These are phyloP conservation scores for Hydrophis major DNA, from an alignment of 2,797 vertebrate genomes.

Conservation along the genomic window DNA sequence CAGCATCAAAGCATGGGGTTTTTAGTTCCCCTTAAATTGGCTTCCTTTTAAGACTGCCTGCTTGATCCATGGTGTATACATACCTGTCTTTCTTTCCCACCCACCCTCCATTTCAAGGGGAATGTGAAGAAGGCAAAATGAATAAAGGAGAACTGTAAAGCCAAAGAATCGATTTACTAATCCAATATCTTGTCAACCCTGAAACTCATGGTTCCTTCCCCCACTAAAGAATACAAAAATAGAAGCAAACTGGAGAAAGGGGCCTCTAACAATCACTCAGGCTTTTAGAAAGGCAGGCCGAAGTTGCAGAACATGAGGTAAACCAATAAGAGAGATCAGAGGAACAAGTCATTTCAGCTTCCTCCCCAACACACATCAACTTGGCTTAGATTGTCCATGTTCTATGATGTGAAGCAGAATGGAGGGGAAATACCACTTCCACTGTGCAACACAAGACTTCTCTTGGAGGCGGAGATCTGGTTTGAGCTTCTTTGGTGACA, in stretches of 20 bases:
- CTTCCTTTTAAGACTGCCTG: neutral
- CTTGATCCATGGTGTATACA: neutral
- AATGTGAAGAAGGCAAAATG: neutral
- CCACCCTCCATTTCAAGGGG: neutral
- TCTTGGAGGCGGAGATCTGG: no score
- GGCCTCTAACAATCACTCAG: neutral
- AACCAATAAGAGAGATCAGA: neutral
- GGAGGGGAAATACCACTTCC: neutral
- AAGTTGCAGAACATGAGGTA: neutral
- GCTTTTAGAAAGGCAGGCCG: neutral
- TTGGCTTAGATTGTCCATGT: neutral
- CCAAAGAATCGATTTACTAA: neutral
- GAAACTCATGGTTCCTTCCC: neutral
- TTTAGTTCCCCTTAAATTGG: neutral
- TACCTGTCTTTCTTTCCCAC: neutral
- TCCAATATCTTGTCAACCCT: neutral
- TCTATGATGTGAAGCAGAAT: neutral
- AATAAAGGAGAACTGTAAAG: neutral
- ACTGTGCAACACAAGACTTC: neutral
- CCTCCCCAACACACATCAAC: neutral
- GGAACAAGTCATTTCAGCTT: neutral
- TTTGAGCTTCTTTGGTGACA: no score
- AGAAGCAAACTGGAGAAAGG: neutral
- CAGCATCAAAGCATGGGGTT: neutral
- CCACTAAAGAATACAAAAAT: neutral